Conservation (phyloP, 2,888 invertebrate species). For the Metallyticus violacea region DNA sequence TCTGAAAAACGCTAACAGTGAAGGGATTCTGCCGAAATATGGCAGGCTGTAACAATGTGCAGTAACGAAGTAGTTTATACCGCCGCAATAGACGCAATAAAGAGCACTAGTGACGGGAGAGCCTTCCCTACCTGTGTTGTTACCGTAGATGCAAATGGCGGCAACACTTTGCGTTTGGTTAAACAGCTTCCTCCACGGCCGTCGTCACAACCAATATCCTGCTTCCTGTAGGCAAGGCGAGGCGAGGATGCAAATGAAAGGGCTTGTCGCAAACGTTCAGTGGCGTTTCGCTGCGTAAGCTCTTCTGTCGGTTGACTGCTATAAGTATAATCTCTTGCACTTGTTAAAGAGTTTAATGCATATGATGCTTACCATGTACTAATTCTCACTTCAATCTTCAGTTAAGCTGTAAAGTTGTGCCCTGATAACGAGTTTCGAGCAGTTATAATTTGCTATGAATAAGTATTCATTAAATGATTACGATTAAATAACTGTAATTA, state of each 20-base stretch:
- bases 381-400: too few species aligned
- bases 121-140: background rate
- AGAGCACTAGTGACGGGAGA: too few species aligned
- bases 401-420: too few species aligned
- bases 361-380: too few species aligned
- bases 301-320: too few species aligned
- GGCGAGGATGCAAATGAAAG: background rate
- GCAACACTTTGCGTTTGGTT: background rate
- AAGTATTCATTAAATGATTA: too few species aligned
- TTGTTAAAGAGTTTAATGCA: too few species aligned
- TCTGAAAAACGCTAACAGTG: background rate
- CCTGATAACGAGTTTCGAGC: too few species aligned
- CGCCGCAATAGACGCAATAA: background rate
- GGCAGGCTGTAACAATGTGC: background rate
- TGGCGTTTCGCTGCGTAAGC: too few species aligned
- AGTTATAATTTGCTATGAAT: too few species aligned
- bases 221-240: background rate
- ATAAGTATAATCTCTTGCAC: too few species aligned
- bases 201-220: background rate
- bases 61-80: background rate
- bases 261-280: background rate
- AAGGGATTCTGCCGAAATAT: background rate
- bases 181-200: background rate
- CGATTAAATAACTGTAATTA: too few species aligned
- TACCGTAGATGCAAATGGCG: background rate